Evolutionary conservation across 1,140 invertebrate species (phyloP), one percentile per base, ranked within the genome.

Genomic region (Drosophila persimilis): DNA sequence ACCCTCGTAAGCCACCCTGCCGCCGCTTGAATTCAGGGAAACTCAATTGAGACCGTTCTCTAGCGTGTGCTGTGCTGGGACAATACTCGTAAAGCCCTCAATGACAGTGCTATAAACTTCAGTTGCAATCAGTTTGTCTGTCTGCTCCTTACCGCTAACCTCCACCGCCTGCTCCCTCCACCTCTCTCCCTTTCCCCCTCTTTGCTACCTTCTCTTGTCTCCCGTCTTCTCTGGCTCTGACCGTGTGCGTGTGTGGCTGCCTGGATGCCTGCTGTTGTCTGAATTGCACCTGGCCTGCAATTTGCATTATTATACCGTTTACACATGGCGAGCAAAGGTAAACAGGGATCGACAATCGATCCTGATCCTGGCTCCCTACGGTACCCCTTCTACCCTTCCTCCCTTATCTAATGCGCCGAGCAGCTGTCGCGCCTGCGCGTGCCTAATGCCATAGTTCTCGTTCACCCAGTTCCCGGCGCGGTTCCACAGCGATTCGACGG

Each of bases 231-330:
- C 24, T 26, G 24, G 24, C 24, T 26, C 24, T 26, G 24, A 1
- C 24, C 24, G 24, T 26, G 24, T 26, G 24, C 15, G 11, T 15
- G 45, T 62, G 46, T 35, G 31, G 35, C 56, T 70, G 56, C 50
- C 50, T 4, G 69, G 48, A 56, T 71, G 54, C 61, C 52, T 58
- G 59, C 77, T 53, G 54, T 51, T 63, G 80, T 76, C 78, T 72
- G 78, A 35, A 59, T 86, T 88, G 84, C 83, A 88, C 83, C 83
- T 88, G 83, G 83, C 83, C 79, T 79, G 71, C 79, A 88, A 88
- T 88, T 88, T 88, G 78, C 83, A 89, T 88, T 86, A 86, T 81
- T 78, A 65, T 86, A 76, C 84, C 78, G 75, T 88, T 88, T 72
- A 69, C 75, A 83, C 61, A 73, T 72, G 78, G 81, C n/a, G n/a